A percentile compares a stretch with the other conserved stretches of the same genome.
phyloP scores from a whole-genome alignment of 2,888 invertebrate genomes.

The Tridacna crocea region DNA sequence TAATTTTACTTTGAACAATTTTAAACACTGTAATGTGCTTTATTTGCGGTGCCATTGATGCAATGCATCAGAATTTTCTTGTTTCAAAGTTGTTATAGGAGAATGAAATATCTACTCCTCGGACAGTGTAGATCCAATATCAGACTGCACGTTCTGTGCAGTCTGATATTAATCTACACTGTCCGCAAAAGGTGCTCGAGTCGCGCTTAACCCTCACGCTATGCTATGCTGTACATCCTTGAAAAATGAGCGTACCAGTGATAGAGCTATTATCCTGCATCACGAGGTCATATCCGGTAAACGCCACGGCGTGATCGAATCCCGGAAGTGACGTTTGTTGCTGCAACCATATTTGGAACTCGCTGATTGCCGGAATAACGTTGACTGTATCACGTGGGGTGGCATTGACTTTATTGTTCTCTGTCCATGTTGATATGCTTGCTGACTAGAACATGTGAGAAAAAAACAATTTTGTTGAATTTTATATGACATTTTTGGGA shows the following conservation, averaged over 20 bases:
- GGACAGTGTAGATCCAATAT: no score
- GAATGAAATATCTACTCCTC: no score
- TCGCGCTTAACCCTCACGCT: no score
- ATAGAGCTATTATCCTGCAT: constrained; percentile 2
- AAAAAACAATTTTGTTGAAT: background rate
- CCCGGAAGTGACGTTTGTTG: constrained; percentile 36
- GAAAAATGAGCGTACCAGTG: background rate
- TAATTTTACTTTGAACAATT: no score
- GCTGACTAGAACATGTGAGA: constrained; percentile 13
- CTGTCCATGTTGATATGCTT: constrained; percentile 44
- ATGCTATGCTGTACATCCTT: no score
- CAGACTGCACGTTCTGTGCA: no score
- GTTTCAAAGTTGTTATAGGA: no score
- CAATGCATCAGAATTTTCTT: no score
- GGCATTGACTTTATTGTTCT: constrained; percentile 22
- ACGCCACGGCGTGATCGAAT: constrained; percentile 52
- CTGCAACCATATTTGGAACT: constrained; percentile 41
- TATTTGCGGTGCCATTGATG: no score
- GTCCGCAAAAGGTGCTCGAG: no score
- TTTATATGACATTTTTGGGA: background rate
- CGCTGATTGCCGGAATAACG: constrained; percentile 20
- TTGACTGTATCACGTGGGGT: constrained; percentile 40
- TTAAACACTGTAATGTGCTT: no score
- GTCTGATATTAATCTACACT: no score
- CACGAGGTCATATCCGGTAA: constrained; percentile 46